phyloP scores from a whole-genome alignment of 2,888 invertebrate species.

The Eristalis tenax region DNA sequence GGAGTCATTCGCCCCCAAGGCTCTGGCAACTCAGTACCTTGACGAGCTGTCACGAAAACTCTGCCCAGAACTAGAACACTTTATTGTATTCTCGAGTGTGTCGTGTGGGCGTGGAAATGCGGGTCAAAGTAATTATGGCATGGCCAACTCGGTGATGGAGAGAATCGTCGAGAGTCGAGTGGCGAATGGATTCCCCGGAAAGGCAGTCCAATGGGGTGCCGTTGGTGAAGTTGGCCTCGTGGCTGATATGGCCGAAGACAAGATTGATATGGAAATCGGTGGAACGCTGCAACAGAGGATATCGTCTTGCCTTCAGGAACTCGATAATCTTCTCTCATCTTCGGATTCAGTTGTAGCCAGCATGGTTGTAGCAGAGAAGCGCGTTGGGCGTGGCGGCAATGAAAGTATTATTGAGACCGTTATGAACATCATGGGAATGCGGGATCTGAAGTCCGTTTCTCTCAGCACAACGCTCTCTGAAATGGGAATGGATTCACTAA shows the following conservation, averaged over 20 bases:
- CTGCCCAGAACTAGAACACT: constrained; percentile 85
- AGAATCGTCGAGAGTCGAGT: constrained; percentile 90
- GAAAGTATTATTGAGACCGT: constrained; percentile 88
- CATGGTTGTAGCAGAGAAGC: constrained; percentile 94
- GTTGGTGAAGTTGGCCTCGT: constrained; percentile 94
- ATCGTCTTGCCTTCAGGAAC: constrained; percentile 88
- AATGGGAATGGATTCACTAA: constrained; percentile 97
- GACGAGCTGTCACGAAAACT: constrained; percentile 85
- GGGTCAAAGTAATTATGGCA: constrained; percentile 92
- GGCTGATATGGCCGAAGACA: constrained; percentile 88
- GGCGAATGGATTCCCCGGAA: constrained; percentile 87
- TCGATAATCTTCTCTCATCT: constrained; percentile 88
- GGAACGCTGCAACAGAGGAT: constrained; percentile 94
- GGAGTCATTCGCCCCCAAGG: constrained; percentile 89
- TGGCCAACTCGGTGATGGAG: constrained; percentile 95
- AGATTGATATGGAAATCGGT: constrained; percentile 86
- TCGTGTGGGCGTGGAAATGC: constrained; percentile 95
- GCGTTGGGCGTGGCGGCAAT: constrained; percentile 84
- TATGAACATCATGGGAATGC: constrained; percentile 86
- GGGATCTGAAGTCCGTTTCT: constrained; percentile 87
- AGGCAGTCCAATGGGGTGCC: constrained; percentile 96
- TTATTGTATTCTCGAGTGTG: constrained; percentile 95
- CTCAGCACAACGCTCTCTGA: constrained; percentile 90
- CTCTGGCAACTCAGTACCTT: constrained; percentile 89
- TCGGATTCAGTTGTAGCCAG: constrained; percentile 88